Evolutionary conservation across 2,113 vertebrate genomes (phyloP).

Genomic region (Pycnonotus jocosus): DNA sequence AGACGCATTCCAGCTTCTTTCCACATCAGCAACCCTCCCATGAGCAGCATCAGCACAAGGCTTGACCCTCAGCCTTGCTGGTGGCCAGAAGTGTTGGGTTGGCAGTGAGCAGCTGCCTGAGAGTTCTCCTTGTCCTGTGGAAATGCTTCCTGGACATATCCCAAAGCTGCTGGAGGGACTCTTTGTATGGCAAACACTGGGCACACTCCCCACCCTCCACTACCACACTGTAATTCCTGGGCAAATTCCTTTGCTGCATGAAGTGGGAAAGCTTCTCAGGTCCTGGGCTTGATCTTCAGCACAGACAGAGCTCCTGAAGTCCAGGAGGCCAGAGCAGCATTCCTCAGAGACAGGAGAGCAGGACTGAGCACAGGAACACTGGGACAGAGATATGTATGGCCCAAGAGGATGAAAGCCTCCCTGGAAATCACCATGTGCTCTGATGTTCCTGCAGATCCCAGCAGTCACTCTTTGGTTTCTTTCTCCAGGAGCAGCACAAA

Average conservation of each 20-base stretch:
- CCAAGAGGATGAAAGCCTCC: neutral
- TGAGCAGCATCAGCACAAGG: rapidly evolving
- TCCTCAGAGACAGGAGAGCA: neutral
- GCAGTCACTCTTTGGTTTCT: neutral
- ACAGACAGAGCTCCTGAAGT: neutral
- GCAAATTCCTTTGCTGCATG: neutral
- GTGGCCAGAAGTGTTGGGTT: neutral
- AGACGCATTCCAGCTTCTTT: neutral
- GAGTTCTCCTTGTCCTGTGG: neutral
- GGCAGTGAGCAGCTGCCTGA: neutral
- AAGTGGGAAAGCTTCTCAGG: neutral
- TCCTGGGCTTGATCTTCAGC: neutral
- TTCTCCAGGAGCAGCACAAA: neutral
- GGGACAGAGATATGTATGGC: neutral
- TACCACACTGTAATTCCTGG: neutral
- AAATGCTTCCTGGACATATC: neutral
- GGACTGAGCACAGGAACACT: neutral
- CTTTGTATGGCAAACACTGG: neutral
- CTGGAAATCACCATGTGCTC: neutral
- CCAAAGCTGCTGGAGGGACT: neutral
- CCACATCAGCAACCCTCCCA: neutral
- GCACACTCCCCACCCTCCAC: rapidly evolving
- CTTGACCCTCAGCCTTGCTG: neutral
- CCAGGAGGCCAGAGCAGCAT: neutral
- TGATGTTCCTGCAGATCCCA: neutral